Conservation (phyloP, 2,797 vertebrate genomes). For the Parauchenoglanis ngamensis region DNA sequence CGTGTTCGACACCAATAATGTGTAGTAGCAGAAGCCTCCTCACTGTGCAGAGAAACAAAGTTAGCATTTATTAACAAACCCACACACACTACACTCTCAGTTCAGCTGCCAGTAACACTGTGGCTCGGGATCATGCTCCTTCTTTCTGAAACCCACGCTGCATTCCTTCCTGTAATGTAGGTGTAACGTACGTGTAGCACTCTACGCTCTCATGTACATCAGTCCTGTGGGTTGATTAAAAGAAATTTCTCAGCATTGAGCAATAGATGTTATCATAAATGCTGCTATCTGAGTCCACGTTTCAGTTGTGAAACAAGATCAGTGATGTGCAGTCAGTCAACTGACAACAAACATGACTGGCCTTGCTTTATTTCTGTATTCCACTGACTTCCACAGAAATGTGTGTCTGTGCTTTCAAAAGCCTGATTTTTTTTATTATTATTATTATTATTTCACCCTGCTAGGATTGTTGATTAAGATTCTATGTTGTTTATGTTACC, state of each 20-base stretch:
- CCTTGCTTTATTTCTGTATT: conserved; percentile 10
- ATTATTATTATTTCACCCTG: background rate
- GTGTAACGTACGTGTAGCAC: conserved; percentile 1
- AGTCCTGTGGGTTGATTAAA: conserved; percentile 9
- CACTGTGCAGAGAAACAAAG: background rate
- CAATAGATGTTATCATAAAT: background rate
- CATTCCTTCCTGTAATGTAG: conserved; percentile 38
- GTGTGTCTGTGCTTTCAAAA: background rate
- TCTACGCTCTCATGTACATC: conserved; percentile 15
- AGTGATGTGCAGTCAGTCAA: background rate
- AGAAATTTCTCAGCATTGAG: background rate
- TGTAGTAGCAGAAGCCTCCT: conserved; percentile 22
- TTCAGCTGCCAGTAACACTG: background rate
- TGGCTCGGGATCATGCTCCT: conserved; percentile 15
- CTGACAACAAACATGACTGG: background rate
- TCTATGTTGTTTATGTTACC: background rate
- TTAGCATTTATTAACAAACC: conserved; percentile 34
- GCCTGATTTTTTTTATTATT: background rate
- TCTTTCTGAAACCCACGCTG: conserved; percentile 24
- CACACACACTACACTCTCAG: background rate
- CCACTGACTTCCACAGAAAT: background rate
- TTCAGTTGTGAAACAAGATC: background rate
- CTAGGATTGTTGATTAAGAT: background rate
- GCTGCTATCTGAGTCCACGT: background rate
- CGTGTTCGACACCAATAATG: conserved; percentile 47